Percentiles rank a stretch among this genome's conserved stretches.
Conservation (phyloP, 2,113 vertebrate genomes). For the Pterophyllum scalare region DNA sequence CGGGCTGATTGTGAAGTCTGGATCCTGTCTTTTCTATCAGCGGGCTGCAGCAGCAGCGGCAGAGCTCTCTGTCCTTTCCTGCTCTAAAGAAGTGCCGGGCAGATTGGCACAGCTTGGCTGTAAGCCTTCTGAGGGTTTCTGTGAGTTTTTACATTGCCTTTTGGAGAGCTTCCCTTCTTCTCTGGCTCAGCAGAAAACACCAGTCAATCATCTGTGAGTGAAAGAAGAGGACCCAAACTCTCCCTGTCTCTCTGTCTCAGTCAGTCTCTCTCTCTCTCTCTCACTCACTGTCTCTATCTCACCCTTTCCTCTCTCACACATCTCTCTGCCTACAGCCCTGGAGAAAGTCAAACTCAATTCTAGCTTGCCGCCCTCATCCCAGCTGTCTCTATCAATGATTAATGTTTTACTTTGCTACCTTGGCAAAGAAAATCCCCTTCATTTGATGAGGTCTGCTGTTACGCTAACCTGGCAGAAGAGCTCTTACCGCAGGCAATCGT, state of each 20-base stretch:
- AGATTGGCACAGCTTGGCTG: constrained; percentile 50
- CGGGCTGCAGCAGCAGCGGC: background rate
- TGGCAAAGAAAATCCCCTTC: constrained; percentile 50
- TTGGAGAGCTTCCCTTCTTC: constrained; percentile 28
- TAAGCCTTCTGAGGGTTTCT: constrained; percentile 41
- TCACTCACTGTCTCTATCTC: background rate
- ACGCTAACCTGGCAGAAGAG: constrained; percentile 34
- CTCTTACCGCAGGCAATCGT: constrained; percentile 19
- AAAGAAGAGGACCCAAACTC: constrained; percentile 34
- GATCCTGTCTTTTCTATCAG: constrained; percentile 24
- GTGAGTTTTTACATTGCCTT: constrained; percentile 34
- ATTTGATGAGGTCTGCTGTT: constrained; percentile 50
- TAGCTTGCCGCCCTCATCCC: constrained; percentile 51
- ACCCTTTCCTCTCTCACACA: constrained; percentile 31
- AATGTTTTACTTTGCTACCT: constrained; percentile 54
- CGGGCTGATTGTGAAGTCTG: constrained; percentile 1
- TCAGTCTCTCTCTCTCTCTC: background rate
- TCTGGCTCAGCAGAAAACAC: constrained; percentile 20
- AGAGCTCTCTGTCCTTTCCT: constrained; percentile 2
- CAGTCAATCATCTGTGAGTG: constrained; percentile 54
- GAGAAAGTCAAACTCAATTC: constrained; percentile 54
- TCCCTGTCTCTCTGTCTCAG: background rate
- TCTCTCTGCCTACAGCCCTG: constrained; percentile 39
- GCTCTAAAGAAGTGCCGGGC: constrained; percentile 23
- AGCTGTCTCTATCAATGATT: constrained; percentile 68